These are phyloP conservation scores for Crax fasciolata DNA, from an alignment of 2,797 vertebrate genomes.

Conservation along the genomic window DNA sequence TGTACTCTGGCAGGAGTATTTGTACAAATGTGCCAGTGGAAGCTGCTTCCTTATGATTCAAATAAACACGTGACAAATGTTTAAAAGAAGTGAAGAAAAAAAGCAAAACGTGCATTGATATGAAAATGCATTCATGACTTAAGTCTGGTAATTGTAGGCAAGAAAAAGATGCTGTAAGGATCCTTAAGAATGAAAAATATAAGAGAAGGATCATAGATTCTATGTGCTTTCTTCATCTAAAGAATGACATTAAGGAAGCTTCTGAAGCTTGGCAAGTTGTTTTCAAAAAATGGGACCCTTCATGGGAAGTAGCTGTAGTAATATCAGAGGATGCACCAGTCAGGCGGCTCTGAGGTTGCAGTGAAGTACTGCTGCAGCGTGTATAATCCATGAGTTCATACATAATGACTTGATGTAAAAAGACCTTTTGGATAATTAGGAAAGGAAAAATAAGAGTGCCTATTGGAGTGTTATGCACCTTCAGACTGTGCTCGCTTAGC, in stretches of 20 bases:
- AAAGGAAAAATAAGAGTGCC: not conserved
- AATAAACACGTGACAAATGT: not conserved
- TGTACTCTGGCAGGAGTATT: not conserved
- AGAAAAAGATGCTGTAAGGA: not conserved
- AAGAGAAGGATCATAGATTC: not conserved
- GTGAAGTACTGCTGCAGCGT: not conserved
- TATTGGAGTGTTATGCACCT: not conserved
- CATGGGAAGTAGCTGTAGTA: not conserved
- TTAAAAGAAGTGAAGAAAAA: not conserved
- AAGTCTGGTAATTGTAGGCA: not conserved
- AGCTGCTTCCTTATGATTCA: constrained; percentile 3
- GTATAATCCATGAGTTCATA: not conserved
- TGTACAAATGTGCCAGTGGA: not conserved
- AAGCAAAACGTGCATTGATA: not conserved
- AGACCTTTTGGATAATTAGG: not conserved
- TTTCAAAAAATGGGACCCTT: not conserved
- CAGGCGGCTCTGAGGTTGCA: not conserved
- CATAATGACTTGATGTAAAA: not conserved
- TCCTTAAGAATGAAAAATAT: not conserved
- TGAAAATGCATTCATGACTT: not conserved
- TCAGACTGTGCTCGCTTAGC: not conserved
- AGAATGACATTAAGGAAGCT: not conserved
- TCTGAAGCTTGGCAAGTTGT: not conserved
- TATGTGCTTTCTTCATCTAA: not conserved
- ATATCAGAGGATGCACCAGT: not conserved